Evolutionary conservation across 2,113 vertebrate genomes (phyloP), one percentile per base, ranked within the genome.

Genomic region (Calyptomena viridis): DNA sequence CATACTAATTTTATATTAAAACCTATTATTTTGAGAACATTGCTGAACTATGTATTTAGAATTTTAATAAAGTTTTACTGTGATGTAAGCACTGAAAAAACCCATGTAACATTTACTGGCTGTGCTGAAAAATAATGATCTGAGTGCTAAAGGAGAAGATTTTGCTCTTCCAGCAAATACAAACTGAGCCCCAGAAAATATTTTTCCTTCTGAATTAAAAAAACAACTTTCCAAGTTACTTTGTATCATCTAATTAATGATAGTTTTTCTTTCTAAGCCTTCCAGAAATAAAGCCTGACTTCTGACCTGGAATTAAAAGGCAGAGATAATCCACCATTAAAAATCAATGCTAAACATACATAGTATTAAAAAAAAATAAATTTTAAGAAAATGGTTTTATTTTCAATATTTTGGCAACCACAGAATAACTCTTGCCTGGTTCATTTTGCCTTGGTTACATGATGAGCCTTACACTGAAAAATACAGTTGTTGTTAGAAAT

Each of bases 231-330:
- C 2, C 0, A n/a, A 30, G 22, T 78, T 40, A 74, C 52, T 77
- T 90, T 67, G 50, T 50, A 5, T 27, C 30, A 6, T 13, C 12
- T 84, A 77, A 89, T 92, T 86, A 93, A 81, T 12, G 52, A 31
- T 0, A 71, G 50, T 63, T 93, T 95, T 95, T 52, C 93, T 92
- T 93, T 77, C 68, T 89, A 77, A 96, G 30, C 72, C 86, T 84
- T 89, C 12, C 53, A 67, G 67, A 67, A 92, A 69, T 55, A 77
- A 80, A 92, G 33, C 21, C 52, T 53, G 78, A 11, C 52, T 95
- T 75, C 66, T 85, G 90, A 91, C 66, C 50, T 31, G 73, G 35
- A 89, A 60, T 68, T 30, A 74, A 46, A 85, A 77, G 21, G 11
- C 53, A 30, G 22, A 0, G 0, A 42, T 64, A 95, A 96, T 63